These are phyloP conservation scores for Phrynocephalus vlangalii DNA, from an alignment of 2,797 vertebrate genomes.

Conservation along the genomic window DNA sequence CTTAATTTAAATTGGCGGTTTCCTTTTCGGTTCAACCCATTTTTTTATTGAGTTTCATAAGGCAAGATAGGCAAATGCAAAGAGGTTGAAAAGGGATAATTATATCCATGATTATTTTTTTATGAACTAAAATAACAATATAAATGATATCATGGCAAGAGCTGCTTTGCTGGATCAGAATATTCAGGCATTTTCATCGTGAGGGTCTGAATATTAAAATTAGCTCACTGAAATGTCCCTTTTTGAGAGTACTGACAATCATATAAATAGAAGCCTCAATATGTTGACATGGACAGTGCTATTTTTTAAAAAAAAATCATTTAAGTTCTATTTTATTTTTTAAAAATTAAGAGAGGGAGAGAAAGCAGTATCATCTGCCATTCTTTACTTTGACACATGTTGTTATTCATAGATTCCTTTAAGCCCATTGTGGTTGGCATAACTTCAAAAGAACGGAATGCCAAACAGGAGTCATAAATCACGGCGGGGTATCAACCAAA, in stretches of 20 bases:
- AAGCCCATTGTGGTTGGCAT: too few species aligned
- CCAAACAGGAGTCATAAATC: too few species aligned
- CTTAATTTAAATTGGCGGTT: conserved; percentile 62
- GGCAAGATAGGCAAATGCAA: conserved; percentile 43
- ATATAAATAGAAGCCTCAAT: neutral
- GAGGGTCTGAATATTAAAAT: conserved; percentile 36
- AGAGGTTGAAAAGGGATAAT: conserved; percentile 57
- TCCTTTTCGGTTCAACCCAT: conserved; percentile 47
- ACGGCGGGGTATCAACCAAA: too few species aligned
- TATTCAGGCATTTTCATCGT: neutral
- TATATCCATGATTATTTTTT: conserved; percentile 63
- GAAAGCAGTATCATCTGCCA: neutral
- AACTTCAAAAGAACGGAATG: too few species aligned
- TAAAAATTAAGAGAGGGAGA: neutral
- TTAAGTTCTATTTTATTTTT: neutral
- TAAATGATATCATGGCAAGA: conserved; percentile 46
- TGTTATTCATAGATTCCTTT: too few species aligned
- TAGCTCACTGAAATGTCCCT: neutral
- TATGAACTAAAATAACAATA: conserved; percentile 49
- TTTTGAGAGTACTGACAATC: conserved; percentile 19
- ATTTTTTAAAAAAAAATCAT: neutral
- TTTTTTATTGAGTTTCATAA: conserved; percentile 60
- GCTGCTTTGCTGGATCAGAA: neutral
- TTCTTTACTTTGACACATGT: too few species aligned
- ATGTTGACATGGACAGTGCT: neutral